These are phyloP conservation scores for Oxygymnocypris stewartii DNA, from an alignment of 2,113 vertebrate species.

Conservation along the genomic window DNA sequence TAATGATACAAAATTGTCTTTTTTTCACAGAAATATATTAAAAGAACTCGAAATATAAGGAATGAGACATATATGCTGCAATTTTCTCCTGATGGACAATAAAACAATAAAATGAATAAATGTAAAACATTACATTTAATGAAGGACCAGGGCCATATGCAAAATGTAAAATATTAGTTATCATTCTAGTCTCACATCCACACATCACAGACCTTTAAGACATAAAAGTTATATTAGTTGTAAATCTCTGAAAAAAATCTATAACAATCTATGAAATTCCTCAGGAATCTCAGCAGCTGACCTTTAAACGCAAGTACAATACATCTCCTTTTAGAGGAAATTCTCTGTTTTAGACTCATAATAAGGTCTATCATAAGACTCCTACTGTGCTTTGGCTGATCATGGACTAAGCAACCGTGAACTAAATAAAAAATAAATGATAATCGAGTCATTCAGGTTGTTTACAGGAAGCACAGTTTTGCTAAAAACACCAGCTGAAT, in stretches of 20 bases:
- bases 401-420: not conserved
- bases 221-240: not conserved
- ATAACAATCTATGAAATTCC: too few species aligned
- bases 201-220: not conserved
- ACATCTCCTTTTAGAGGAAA: not conserved
- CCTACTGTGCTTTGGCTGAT: not conserved
- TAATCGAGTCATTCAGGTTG: slow-evolving; percentile 1
- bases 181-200: not conserved
- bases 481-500: slow-evolving; percentile 7
- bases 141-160: not conserved
- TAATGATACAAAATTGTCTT: not conserved
- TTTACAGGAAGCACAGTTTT: not conserved
- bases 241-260: not conserved
- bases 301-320: not conserved
- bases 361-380: not conserved
- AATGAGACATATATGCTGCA: not conserved
- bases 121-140: too few species aligned
- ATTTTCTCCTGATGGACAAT: not conserved
- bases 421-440: not conserved
- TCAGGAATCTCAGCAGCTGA: not conserved
- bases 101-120: too few species aligned
- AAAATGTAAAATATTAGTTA: not conserved
- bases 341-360: not conserved
- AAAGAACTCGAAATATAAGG: not conserved
- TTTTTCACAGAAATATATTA: not conserved